Conservation (phyloP, 2,888 invertebrate genomes). For the Serrognathus titanus region DNA sequence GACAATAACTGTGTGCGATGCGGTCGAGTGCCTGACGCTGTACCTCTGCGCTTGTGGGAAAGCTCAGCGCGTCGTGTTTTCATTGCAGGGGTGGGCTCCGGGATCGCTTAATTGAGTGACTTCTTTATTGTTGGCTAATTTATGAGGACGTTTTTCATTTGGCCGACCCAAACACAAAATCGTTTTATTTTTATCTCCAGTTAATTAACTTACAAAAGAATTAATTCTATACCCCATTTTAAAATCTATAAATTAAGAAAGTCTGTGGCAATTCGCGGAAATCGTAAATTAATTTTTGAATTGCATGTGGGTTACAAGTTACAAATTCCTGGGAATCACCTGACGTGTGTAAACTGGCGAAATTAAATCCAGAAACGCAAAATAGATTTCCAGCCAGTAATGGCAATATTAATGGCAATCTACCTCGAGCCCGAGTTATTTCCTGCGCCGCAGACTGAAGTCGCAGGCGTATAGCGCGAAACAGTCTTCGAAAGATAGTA, state of each 20-base stretch:
- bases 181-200: no score
- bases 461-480: conserved; percentile 27
- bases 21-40: neutral
- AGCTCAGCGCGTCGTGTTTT: neutral
- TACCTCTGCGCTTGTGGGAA: neutral
- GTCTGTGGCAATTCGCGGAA: no score
- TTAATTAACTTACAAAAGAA: no score
- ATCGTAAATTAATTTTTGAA: no score
- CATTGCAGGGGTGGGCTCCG: neutral
- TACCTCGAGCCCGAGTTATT: conserved; percentile 47
- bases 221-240: no score
- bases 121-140: conserved; percentile 1
- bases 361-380: conserved; percentile 30
- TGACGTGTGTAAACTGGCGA: conserved; percentile 1
- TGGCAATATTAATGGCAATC: conserved; percentile 46
- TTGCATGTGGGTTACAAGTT: no score
- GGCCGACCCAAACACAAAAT: neutral
- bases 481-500: conserved; percentile 40
- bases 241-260: no score
- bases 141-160: neutral
- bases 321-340: no score
- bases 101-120: conserved; percentile 1
- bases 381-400: conserved; percentile 41
- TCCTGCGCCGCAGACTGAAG: conserved; percentile 35
- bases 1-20: conserved; percentile 5